Base-by-base conservation (phyloP, 2,888 invertebrate species). In the Aethes cnicana region DNA sequence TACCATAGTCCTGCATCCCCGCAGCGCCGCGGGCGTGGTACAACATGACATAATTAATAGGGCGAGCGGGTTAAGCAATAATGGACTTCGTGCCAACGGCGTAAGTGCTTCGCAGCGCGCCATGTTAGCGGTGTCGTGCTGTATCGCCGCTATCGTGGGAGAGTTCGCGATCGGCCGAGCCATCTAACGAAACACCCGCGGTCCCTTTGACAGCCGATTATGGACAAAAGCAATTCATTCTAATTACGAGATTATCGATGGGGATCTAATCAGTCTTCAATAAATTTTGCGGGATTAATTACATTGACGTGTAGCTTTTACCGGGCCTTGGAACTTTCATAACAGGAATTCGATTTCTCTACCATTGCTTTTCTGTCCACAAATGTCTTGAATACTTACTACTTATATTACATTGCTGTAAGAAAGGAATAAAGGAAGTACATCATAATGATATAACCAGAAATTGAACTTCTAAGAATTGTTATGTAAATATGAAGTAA, bases 401-500 rank as follows among this genome's bases (percentile, higher is more conserved):
- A 12, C 21, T 25, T 20, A 37, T 39, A 14, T 14, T 30, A 30
- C n/a, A 37, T 23, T 32, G 25, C 44, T 30, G 32, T 14, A 41
- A n/a, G 11, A 46, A 47, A 32, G 37, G 9, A 26, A 39, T 47
- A 41, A 30, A 32, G 32, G 25, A 46, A 16, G 18, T 39, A 32
- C 44, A 33, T 5, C 16, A 30, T 7, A 17, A 41, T 33, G 16
- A 44, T 39, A 46, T 16, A 46, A 30, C 39, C 32, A 21, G 71
- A 74, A 74, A 74, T 73, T 77, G 70, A 70, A 77, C 77, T 74
- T 64, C 67, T 58, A 64, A 68, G 72, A 76, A 76, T 77, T 74
- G 72, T 73, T 74, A 64, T 70, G 78, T 84, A 82, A 83, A 83
- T 79, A 79, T 69, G 59, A 66, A 70, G 66, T 69, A 64, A 62